phyloP scores from a whole-genome alignment of 2,888 invertebrate species.

The Drosophila borealis region DNA sequence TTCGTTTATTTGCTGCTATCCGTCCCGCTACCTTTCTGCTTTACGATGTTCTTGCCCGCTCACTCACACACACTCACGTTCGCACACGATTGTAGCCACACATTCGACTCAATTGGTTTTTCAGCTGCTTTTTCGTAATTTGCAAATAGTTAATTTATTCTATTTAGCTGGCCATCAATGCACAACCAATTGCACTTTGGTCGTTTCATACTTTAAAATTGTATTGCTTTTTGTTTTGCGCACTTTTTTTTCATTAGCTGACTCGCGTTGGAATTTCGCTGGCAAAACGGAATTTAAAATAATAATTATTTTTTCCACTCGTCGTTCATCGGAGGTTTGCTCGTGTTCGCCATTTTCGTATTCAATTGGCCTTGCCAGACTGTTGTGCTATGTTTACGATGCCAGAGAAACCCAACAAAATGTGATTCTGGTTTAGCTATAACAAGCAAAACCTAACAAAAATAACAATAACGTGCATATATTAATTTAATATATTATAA shows the following conservation, averaged over 20 bases:
- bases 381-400: constrained; percentile 12
- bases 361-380: constrained; percentile 59
- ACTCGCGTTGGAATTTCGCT: constrained; percentile 81
- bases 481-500: too few relatives aligned
- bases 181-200: constrained; percentile 56
- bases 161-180: constrained; percentile 54
- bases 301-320: constrained; percentile 84
- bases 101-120: constrained; percentile 66
- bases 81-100: constrained; percentile 56
- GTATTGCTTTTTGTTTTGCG: constrained; percentile 42
- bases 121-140: constrained; percentile 69
- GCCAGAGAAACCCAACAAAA: background rate
- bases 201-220: constrained; percentile 53
- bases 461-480: background rate
- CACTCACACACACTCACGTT: constrained; percentile 45
- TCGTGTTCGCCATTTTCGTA: constrained; percentile 82
- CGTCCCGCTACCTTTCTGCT: constrained; percentile 52
- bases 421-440: background rate
- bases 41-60: constrained; percentile 45
- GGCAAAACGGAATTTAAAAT: constrained; percentile 83
- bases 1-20: constrained; percentile 60
- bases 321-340: constrained; percentile 78
- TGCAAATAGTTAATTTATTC: constrained; percentile 73
- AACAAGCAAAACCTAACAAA: background rate
- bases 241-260: constrained; percentile 42